Conservation (phyloP, 2,888 invertebrate genomes). For the Drosophila fulvimacula region DNA sequence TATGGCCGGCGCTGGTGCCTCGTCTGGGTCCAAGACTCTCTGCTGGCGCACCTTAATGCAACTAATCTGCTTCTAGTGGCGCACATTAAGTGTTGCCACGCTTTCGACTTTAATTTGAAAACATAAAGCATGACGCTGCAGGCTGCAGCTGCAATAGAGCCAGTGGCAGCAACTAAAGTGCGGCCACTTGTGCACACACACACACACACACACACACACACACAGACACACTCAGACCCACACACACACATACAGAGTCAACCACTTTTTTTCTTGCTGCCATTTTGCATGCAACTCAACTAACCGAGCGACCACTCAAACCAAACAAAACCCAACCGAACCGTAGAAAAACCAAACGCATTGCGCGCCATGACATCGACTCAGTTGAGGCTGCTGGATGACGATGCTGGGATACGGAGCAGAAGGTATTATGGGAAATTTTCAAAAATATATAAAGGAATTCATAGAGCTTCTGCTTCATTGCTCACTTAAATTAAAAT, state of each 20-base stretch:
- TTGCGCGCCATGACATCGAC: slow-evolving; percentile 52
- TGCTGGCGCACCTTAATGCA: slow-evolving; percentile 56
- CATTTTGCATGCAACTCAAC: slow-evolving; percentile 62
- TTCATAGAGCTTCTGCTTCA: neutral
- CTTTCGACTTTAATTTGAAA: slow-evolving; percentile 78
- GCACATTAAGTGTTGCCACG: slow-evolving; percentile 80
- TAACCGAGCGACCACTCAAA: slow-evolving; percentile 65
- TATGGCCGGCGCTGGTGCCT: neutral
- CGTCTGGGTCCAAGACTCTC: slow-evolving; percentile 19
- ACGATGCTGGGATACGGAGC: slow-evolving; percentile 12
- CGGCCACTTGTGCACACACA: slow-evolving; percentile 60
- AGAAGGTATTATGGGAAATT: neutral
- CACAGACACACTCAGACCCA: slow-evolving; percentile 6
- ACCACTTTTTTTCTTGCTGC: slow-evolving; percentile 27
- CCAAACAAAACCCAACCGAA: slow-evolving; percentile 39
- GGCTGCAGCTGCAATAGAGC: slow-evolving; percentile 20
- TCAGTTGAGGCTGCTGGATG: slow-evolving; percentile 15
- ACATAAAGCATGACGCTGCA: slow-evolving; percentile 64
- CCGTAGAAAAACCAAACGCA: slow-evolving; percentile 33
- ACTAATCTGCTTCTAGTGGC: slow-evolving; percentile 79
- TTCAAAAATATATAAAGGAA: neutral
- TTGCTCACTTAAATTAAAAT: neutral
- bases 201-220: slow-evolving; percentile 28
- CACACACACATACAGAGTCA: slow-evolving; percentile 1
- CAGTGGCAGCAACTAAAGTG: slow-evolving; percentile 56